Evolutionary conservation across 1,140 invertebrate species (phyloP), one percentile per base, ranked within the genome.

Genomic region (Drosophila repleta): DNA sequence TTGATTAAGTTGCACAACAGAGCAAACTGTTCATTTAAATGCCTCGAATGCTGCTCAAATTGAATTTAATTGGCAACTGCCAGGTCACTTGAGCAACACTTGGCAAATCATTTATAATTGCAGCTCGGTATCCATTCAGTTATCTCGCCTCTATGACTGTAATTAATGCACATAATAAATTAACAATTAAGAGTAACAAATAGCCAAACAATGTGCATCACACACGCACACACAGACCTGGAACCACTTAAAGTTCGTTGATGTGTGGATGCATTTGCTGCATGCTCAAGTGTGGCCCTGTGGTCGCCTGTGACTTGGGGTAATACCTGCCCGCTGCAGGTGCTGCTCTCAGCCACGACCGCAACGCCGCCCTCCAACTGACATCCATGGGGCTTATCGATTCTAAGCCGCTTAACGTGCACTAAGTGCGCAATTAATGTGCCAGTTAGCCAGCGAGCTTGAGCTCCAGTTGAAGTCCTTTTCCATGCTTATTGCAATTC

Each of bases 361-460:
- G 51, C 63, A 65, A 37, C 49, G 32, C 41, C 24, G 58, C 41
- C 48, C 49, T 45, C 46, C 20, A 26, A 6, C 67, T 45, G 76
- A 73, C 79, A 51, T 74, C 61, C 55, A 79, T 79, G 67, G 64
- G 82, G 63, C 66, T 88, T 83, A 88, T 88, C 84, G 83, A 89
- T 88, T 88, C 60, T 77, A 62, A 71, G 79, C 78, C 37, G 79
- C 49, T 75, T 79, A 74, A 68, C 68, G 63, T 58, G 68, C 48
- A 53, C 71, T 58, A 76, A 79, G 74, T 82, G 71, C 48, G 65
- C 82, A 88, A 88, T 88, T 87, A 79, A 88, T 52, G 74, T 88
- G 75, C 67, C 71, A 82, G 66, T 76, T 74, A 56, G 52, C 74
- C 49, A 41, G 46, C 52, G 43, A 51, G 48, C 60, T 83, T 56